Conservation (phyloP, 2,888 invertebrate genomes). For the Chalcis sispes region DNA sequence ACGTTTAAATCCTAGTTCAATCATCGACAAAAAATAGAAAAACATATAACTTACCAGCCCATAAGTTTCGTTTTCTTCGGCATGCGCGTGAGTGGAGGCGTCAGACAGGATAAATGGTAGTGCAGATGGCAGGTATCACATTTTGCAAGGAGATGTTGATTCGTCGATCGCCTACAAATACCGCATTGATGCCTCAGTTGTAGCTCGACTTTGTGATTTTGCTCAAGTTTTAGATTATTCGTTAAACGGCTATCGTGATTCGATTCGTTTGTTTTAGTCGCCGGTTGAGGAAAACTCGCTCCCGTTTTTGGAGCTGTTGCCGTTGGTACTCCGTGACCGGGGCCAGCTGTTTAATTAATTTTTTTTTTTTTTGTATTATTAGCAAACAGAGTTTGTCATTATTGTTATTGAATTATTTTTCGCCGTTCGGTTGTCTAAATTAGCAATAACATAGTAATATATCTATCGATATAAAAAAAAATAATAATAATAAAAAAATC, state of each 20-base stretch:
- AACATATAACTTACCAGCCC: conserved; percentile 89
- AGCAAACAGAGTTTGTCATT: too few relatives aligned
- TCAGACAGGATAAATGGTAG: conserved; percentile 96
- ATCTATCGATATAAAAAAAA: too few relatives aligned
- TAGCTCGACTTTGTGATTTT: conserved; percentile 65
- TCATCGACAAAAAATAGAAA: too few relatives aligned
- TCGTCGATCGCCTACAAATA: conserved; percentile 89
- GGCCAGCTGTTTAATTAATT: conserved; percentile 39
- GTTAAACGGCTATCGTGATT: neutral
- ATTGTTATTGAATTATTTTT: too few relatives aligned
- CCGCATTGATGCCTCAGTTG: conserved; percentile 86
- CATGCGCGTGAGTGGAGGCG: conserved; percentile 94
- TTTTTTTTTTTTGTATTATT: neutral
- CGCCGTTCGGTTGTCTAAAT: too few relatives aligned
- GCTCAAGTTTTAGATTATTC: conserved; percentile 72
- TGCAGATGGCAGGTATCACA: conserved; percentile 95
- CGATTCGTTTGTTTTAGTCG: neutral
- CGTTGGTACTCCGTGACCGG: conserved; percentile 80
- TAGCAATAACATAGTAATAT: too few relatives aligned
- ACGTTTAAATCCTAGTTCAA: too few relatives aligned
- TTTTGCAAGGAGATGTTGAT: conserved; percentile 95
- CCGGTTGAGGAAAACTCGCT: neutral
- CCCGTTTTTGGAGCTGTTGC: conserved; percentile 86
- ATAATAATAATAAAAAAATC: too few relatives aligned
- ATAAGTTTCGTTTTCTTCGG: conserved; percentile 97